Conservation (phyloP, 2,797 vertebrate genomes). For the Phataginus tetradactyla region DNA sequence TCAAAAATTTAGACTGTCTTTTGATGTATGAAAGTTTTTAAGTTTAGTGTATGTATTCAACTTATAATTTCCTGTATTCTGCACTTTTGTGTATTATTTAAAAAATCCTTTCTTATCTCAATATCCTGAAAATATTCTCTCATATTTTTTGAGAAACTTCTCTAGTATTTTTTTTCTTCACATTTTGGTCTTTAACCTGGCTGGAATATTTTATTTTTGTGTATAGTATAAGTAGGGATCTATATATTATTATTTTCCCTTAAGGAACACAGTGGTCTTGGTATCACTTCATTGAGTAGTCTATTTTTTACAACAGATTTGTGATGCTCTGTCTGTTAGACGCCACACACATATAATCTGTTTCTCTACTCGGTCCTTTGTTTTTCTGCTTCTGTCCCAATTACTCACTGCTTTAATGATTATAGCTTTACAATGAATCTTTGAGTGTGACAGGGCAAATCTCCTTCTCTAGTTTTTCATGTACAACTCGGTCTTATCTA, state of each 20-base stretch:
- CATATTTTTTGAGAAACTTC: conserved; percentile 21
- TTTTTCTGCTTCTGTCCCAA: not conserved
- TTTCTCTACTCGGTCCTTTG: not conserved
- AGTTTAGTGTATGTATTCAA: not conserved
- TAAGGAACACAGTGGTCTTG: not conserved
- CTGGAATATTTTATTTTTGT: conserved; percentile 57
- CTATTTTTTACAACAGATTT: not conserved
- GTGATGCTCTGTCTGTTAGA: not conserved
- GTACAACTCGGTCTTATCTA: not conserved
- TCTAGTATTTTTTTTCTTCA: conserved; percentile 11
- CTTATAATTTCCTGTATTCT: conserved; percentile 11
- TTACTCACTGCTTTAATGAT: not conserved
- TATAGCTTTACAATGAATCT: not conserved
- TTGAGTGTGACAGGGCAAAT: not conserved
- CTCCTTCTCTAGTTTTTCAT: not conserved
- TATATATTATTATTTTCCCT: conserved; percentile 35
- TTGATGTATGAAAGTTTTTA: not conserved
- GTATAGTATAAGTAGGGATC: not conserved
- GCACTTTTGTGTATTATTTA: not conserved
- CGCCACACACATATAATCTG: not conserved
- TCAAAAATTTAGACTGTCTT: not conserved
- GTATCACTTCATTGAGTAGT: not conserved
- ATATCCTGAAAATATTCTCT: conserved; percentile 41
- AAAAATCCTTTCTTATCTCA: conserved; percentile 3
- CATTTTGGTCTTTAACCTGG: conserved; percentile 48